Percentiles rank a stretch among this genome's conserved stretches.
These are phyloP conservation scores for Celastrina argiolus DNA, from an alignment of 2,888 invertebrate genomes.

Conservation along the genomic window DNA sequence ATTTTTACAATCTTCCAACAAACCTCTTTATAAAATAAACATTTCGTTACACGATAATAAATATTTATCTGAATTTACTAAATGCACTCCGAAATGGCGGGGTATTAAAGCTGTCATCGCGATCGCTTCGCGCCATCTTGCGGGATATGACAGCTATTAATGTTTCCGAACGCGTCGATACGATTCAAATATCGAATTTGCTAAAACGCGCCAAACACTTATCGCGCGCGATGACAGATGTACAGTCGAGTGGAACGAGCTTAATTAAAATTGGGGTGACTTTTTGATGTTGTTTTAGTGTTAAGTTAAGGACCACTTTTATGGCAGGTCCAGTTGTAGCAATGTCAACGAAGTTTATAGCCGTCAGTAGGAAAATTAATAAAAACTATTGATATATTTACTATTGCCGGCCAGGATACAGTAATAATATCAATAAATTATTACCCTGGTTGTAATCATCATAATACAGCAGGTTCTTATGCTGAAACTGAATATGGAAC, in stretches of 20 bases:
- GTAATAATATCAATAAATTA: no score
- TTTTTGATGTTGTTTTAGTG: not conserved
- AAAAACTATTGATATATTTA: no score
- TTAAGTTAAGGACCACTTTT: not conserved
- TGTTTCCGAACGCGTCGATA: slow-evolving; percentile 39
- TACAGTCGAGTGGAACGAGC: slow-evolving; percentile 42
- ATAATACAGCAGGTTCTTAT: no score
- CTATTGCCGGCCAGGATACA: no score
- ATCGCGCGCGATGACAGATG: slow-evolving; percentile 56
- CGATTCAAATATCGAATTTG: slow-evolving; percentile 37
- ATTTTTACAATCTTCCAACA: slow-evolving; percentile 29
- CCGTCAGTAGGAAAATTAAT: no score
- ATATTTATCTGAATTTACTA: slow-evolving; percentile 73
- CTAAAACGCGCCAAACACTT: slow-evolving; percentile 52
- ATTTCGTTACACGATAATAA: slow-evolving; percentile 53
- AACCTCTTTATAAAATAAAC: slow-evolving; percentile 55
- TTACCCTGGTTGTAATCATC: no score
- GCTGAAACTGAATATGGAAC: no score
- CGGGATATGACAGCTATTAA: slow-evolving; percentile 52
- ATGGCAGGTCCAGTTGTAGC: not conserved
- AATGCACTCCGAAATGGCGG: slow-evolving; percentile 68
- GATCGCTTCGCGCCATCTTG: slow-evolving; percentile 64
- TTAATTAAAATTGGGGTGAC: slow-evolving; percentile 9
- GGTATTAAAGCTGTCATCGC: slow-evolving; percentile 63
- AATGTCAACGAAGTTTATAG: not conserved